phyloP scores from a whole-genome alignment of 2,888 invertebrate species.

The Auanema sp. region DNA sequence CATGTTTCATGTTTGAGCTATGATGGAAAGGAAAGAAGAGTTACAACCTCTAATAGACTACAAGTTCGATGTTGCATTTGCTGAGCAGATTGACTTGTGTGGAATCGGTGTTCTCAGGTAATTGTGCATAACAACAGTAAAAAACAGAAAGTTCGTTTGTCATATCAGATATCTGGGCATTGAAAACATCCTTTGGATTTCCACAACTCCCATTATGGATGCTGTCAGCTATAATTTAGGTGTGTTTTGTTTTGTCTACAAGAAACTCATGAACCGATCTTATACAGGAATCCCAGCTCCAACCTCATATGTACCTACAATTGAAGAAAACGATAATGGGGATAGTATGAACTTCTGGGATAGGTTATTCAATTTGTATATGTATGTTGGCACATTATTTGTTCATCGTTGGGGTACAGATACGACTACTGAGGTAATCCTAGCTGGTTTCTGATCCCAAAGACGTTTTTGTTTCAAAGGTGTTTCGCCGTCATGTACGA shows the following conservation, averaged over 20 bases:
- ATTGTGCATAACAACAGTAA: neutral
- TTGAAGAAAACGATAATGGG: conserved; percentile 51
- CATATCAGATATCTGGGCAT: conserved; percentile 45
- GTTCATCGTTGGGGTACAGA: conserved; percentile 46
- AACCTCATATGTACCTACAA: conserved; percentile 51
- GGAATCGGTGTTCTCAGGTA: conserved; percentile 44
- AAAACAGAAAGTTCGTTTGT: neutral
- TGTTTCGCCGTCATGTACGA: conserved; percentile 35
- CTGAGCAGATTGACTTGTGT: conserved; percentile 55
- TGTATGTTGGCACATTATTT: conserved; percentile 43
- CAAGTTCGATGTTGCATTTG: conserved; percentile 55
- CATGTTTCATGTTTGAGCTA: conserved; percentile 27
- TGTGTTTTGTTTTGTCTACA: neutral
- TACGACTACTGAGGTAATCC: conserved; percentile 28
- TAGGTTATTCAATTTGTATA: conserved; percentile 47
- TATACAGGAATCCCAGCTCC: conserved; percentile 51
- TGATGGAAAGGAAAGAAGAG: conserved; percentile 42
- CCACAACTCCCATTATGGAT: conserved; percentile 57
- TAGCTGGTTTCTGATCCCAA: neutral
- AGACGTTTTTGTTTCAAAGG: conserved; percentile 15
- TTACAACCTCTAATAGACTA: conserved; percentile 41
- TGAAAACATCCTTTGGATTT: conserved; percentile 53
- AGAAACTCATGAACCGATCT: neutral
- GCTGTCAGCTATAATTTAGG: conserved; percentile 51
- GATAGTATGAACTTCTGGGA: conserved; percentile 54